Evolutionary conservation across 2,888 invertebrate genomes (phyloP).

Genomic region (Caenorhabditis sulstoni): DNA sequence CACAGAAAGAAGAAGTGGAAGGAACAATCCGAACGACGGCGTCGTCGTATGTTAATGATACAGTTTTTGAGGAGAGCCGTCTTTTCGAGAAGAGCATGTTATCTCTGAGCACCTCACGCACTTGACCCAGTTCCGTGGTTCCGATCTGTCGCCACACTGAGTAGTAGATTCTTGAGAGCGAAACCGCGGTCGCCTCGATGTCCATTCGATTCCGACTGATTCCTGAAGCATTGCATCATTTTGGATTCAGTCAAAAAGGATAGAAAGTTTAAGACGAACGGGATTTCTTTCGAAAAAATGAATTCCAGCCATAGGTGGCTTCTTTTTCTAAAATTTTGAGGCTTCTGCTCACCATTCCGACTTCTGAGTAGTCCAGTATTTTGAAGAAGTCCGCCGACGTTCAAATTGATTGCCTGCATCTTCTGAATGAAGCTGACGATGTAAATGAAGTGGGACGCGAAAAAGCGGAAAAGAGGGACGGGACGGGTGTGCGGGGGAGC

Average conservation of each 20-base stretch:
- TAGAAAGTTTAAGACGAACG: no score
- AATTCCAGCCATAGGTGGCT: not conserved
- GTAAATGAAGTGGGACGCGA: not conserved
- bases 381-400: slow-evolving; percentile 52
- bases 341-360: slow-evolving; percentile 46
- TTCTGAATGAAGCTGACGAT: slow-evolving; percentile 1
- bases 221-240: slow-evolving; percentile 20
- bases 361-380: slow-evolving; percentile 51
- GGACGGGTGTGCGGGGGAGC: slow-evolving; percentile 18
- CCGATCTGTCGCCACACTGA: slow-evolving; percentile 54
- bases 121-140: slow-evolving; percentile 8
- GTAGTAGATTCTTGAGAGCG: slow-evolving; percentile 42
- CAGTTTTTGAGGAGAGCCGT: not conserved
- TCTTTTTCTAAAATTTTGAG: not conserved
- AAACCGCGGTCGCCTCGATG: slow-evolving; percentile 33
- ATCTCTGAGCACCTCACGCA: slow-evolving; percentile 30
- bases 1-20: slow-evolving; percentile 46
- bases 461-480: not conserved
- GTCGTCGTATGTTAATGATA: slow-evolving; percentile 41
- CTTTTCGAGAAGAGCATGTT: slow-evolving; percentile 14
- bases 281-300: not conserved
- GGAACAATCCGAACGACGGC: slow-evolving; percentile 38
- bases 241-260: no score
- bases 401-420: slow-evolving; percentile 58
- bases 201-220: slow-evolving; percentile 42